Conservation (phyloP, 2,888 invertebrate species). For the Melangyna quadrimaculata region DNA sequence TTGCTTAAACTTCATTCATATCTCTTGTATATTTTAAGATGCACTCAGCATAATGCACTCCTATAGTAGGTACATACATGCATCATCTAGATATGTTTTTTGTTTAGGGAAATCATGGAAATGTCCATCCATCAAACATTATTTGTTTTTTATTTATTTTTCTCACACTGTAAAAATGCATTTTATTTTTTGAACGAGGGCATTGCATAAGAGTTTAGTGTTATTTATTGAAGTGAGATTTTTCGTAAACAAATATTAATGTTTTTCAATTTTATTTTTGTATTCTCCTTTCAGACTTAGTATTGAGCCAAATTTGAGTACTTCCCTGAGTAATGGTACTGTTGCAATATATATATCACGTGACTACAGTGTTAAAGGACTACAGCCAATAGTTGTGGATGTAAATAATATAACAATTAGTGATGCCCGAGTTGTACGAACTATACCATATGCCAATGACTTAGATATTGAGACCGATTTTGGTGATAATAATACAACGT, state of each 20-base stretch:
- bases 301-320: conserved; percentile 79
- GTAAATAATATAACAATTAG: conserved; percentile 79
- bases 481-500: conserved; percentile 78
- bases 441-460: conserved; percentile 73
- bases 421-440: conserved; percentile 77
- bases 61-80: background rate
- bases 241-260: background rate
- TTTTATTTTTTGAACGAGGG: background rate
- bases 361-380: conserved; percentile 75
- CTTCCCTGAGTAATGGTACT: conserved; percentile 78
- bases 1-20: background rate
- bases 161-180: background rate
- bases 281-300: conserved; percentile 75
- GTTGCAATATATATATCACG: conserved; percentile 77
- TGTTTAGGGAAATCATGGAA: conserved; percentile 39
- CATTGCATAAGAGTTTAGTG: background rate
- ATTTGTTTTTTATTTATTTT: conserved; percentile 42
- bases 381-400: conserved; percentile 80
- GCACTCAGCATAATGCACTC: background rate
- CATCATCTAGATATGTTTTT: background rate
- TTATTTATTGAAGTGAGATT: background rate
- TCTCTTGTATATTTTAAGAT: background rate
- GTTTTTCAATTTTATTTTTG: conserved; percentile 13
- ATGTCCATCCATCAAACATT: conserved; percentile 41
- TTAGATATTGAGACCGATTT: conserved; percentile 78